phyloP scores from a whole-genome alignment of 2,113 vertebrate genomes.

The rabbit (Oryctolagus cuniculus) region mOryCun1.1 NC_091447.1:43447501-43448000 shows the following conservation, averaged over 20 bases:
- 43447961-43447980: neutral
- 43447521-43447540: neutral
- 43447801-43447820: conserved; percentile 6
- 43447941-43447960: neutral
- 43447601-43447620: neutral
- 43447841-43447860: neutral
- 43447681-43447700: too few relatives aligned
- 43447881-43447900: neutral
- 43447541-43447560: neutral
- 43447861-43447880: conserved; percentile 47
- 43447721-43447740: too few relatives aligned
- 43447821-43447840: neutral
- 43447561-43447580: neutral
- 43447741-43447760: too few relatives aligned
- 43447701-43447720: too few relatives aligned
- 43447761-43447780: too few relatives aligned
- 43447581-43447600: neutral
- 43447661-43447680: neutral
- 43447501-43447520: neutral
- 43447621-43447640: neutral
- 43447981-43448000: neutral
- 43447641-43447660: neutral
- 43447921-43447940: neutral
- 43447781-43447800: neutral
- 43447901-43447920: neutral